Evolutionary conservation across 2,888 invertebrate genomes (phyloP).

Genomic region (Pemphredon lugubris): DNA sequence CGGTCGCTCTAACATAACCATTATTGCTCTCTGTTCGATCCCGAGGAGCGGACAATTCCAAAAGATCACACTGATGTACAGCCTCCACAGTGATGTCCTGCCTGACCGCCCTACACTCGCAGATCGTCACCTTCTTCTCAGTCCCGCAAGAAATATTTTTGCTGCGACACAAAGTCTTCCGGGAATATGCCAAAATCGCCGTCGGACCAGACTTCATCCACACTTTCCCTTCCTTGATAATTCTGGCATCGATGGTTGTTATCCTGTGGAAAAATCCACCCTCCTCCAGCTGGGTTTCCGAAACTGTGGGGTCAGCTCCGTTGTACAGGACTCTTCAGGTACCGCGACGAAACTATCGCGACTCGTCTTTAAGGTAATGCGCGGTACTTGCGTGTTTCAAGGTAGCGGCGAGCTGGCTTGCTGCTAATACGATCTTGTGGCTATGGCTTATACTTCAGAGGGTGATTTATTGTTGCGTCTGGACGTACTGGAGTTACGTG

Average conservation of each 20-base stretch:
- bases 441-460: conserved; percentile 74
- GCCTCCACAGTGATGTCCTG: conserved; percentile 71
- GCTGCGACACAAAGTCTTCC: conserved; percentile 72
- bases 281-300: conserved; percentile 38
- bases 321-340: conserved; percentile 67
- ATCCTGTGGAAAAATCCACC: conserved; percentile 72
- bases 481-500: conserved; percentile 74
- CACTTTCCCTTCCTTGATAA: conserved; percentile 73
- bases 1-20: conserved; percentile 20
- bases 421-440: conserved; percentile 71
- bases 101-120: conserved; percentile 67
- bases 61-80: no score
- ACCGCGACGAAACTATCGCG: conserved; percentile 8
- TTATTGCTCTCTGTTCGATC: conserved; percentile 16
- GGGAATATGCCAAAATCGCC: conserved; percentile 74
- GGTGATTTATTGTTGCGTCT: conserved; percentile 74
- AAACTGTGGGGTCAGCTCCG: conserved; percentile 22
- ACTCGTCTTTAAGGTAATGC: not conserved
- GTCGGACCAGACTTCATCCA: conserved; percentile 76
- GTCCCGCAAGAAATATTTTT: conserved; percentile 71
- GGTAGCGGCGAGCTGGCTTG: conserved; percentile 70
- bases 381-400: conserved; percentile 45
- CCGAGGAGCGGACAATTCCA: no score
- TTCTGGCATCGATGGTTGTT: conserved; percentile 67
- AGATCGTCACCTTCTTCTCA: conserved; percentile 69